Conservation (phyloP, 2,797 vertebrate species). For the Sylvilagus floridanus region DNA sequence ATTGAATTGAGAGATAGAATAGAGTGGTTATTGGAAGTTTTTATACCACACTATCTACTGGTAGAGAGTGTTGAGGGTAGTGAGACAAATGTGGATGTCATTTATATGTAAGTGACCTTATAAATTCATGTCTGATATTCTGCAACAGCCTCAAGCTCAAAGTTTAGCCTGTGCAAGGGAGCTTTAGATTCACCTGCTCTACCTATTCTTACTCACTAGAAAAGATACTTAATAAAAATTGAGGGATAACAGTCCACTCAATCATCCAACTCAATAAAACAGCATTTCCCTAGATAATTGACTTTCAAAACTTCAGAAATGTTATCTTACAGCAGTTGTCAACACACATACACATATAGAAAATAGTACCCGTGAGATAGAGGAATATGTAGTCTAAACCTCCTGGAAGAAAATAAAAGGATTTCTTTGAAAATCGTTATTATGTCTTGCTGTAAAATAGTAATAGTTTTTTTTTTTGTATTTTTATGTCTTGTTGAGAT, state of each 20-base stretch:
- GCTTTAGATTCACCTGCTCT: not conserved
- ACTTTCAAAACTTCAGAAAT: not conserved
- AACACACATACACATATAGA: not conserved
- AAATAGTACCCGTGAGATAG: not conserved
- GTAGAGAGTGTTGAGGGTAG: not conserved
- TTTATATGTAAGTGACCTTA: not conserved
- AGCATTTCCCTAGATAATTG: not conserved
- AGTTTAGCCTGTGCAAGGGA: not conserved
- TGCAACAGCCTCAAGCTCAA: not conserved
- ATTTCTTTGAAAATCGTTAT: slow-evolving; percentile 5
- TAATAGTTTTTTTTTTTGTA: not conserved
- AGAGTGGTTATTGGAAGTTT: not conserved
- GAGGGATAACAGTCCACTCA: not conserved
- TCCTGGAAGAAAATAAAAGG: not conserved
- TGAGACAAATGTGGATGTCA: not conserved
- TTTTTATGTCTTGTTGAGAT: not conserved
- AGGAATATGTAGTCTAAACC: not conserved
- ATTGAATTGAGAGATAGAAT: not conserved
- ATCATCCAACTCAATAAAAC: not conserved
- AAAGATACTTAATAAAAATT: not conserved
- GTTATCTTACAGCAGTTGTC: not conserved
- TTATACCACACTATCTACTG: not conserved
- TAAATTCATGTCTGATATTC: not conserved
- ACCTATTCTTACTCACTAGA: not conserved
- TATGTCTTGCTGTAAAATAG: not conserved